These are phyloP conservation scores for Calonectris borealis DNA, from an alignment of 2,113 vertebrate genomes.

Conservation along the genomic window DNA sequence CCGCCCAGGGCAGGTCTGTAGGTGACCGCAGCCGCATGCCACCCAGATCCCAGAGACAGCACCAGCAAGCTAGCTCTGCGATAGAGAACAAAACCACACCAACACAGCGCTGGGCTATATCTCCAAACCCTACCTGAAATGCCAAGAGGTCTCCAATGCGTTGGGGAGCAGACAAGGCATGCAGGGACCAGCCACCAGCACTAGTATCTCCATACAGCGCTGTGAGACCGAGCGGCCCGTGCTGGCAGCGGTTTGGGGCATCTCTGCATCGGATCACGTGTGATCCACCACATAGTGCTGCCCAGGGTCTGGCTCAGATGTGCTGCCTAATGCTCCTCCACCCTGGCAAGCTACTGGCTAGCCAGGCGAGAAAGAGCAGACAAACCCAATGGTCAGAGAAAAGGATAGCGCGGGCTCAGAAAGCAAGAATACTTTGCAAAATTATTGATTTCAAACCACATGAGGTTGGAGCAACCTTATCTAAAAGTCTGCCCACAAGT, in stretches of 20 bases:
- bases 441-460: neutral
- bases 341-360: neutral
- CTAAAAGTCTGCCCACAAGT: neutral
- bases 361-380: too few relatives aligned
- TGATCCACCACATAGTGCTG: accelerated
- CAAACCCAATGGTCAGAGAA: neutral
- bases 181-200: neutral
- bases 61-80: neutral
- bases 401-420: neutral
- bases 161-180: neutral
- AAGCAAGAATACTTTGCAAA: neutral
- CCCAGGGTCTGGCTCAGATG: neutral
- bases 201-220: neutral
- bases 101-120: neutral
- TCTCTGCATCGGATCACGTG: too few relatives aligned
- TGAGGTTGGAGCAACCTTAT: too few relatives aligned
- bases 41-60: neutral
- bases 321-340: neutral
- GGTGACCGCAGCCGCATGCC: neutral
- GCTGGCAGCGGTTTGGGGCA: neutral
- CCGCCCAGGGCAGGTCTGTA: neutral
- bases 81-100: neutral
- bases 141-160: neutral
- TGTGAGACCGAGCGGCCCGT: neutral
- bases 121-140: neutral